Base-by-base conservation (phyloP, 1,140 invertebrate genomes). In the Potamilus streckersoni region DNA sequence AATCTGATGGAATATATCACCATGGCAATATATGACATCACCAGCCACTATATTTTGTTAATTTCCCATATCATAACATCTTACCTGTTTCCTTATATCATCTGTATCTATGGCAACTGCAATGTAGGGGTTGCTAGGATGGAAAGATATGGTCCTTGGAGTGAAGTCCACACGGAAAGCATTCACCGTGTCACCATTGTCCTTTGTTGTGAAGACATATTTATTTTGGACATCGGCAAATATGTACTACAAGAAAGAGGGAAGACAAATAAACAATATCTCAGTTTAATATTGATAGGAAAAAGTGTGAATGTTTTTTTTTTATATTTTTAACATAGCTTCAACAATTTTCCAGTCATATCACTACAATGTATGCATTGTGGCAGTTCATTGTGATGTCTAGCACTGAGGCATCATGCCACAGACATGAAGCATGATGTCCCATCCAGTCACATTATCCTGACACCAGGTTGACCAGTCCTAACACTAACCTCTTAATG, bases 151-250 rank as follows among this genome's bases (percentile, higher is more conserved):
- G 80, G 94, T 93, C 79, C 92, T 94, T 4, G 96, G 96, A 66
- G 92, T 92, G 90, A 97, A 97, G 19, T 88, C 85, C 23, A 97
- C 84, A 62, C 92, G 85, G 2, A 79, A 71, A 13, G 92, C 87
- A 68, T 90, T 90, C 78, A 97, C 94, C 16, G 90, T 93, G 62
- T 88, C 86, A 0, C 95, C 95, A 91, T 93, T 93, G 87, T 97
- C 92, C 27, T 85, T 90, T 1, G 95, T 96, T 55, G 94, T 93
- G 85, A 94, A 97, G 14, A 97, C 90, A 72, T 93, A 92, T 83
- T 94, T 94, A 86, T 96, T 93, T 20, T 91, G 90, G 16, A 93
- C 92, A 89, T 97, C 96, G 57, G 94, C 93, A 89, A 97, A 97
- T 4, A 97, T 92, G 90, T 94, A 95, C 95, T 97, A 86, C 12